These are phyloP conservation scores for Scaptomyza hsui DNA, from an alignment of 1,140 invertebrate species.

Conservation along the genomic window DNA sequence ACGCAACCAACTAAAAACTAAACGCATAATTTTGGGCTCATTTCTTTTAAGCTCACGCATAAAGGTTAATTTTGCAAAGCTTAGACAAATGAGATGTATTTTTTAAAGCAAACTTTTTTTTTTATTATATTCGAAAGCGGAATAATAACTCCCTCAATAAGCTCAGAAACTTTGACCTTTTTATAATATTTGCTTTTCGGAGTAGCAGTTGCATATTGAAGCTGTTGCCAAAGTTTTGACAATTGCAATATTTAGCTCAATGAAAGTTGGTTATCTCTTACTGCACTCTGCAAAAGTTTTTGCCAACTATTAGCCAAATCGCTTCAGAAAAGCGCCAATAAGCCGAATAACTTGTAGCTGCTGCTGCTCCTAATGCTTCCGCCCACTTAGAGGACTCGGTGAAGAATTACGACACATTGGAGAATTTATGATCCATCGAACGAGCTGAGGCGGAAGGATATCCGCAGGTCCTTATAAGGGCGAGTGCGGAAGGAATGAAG, in stretches of 20 bases:
- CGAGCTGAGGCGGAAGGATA: constrained; percentile 43
- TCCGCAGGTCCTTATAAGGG: constrained; percentile 25
- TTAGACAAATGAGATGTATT: too few species aligned
- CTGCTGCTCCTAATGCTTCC: background rate
- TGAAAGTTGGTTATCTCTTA: constrained; percentile 25
- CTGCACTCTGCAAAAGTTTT: constrained; percentile 47
- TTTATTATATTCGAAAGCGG: background rate
- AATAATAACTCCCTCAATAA: constrained; percentile 10
- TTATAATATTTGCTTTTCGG: constrained; percentile 24
- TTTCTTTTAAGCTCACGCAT: background rate
- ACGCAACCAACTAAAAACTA: constrained; percentile 37
- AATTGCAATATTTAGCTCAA: constrained; percentile 38
- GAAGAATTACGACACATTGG: constrained; percentile 70
- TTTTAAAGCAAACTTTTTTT: background rate
- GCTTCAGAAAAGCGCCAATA: constrained; percentile 57
- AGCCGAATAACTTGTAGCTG: constrained; percentile 67
- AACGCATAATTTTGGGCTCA: constrained; percentile 1
- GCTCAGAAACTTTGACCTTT: constrained; percentile 19
- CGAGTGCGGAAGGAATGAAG: constrained; percentile 23
- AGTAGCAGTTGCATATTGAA: constrained; percentile 17
- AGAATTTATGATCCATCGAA: constrained; percentile 80
- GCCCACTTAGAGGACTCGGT: constrained; percentile 17
- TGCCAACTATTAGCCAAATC: constrained; percentile 72
- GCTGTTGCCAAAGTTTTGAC: constrained; percentile 31
- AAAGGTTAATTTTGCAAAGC: background rate